Evolutionary conservation across 2,888 invertebrate genomes (phyloP), one percentile per base, ranked within the genome.

Genomic region (Hydropsyche betteni): DNA sequence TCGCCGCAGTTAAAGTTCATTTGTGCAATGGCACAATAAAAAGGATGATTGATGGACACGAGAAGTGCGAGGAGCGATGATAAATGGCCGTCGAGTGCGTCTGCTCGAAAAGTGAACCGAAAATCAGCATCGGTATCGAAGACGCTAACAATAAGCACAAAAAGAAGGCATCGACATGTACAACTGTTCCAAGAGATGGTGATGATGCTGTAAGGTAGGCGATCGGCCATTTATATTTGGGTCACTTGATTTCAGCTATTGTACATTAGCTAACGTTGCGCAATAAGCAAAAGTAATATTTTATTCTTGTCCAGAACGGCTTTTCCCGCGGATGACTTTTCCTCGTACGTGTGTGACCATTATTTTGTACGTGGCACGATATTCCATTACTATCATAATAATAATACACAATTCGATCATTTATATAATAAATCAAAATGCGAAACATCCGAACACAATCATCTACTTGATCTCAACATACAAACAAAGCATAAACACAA

Each of bases 201-300:
- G 64, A 64, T 64, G 64, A 64, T 64, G 64, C 64, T 64, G 36
- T 64, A 64, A 64, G 64, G 64, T 64, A 64, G 64, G 64, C 36
- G 64, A 64, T 64, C 8, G 34, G 34, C 61, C 24, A 61, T 61
- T 61, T 64, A 34, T 36, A 64, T 64, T 36, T 64, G 64, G 64
- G 64, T 64, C 34, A 64, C 64, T 64, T 64, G 64, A 64, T 64
- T 64, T 64, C 36, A 33, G 64, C 64, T 64, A 64, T 64, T 64
- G 64, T 64, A 12, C 64, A 36, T 64, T 64, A 64, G 64, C 64
- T 64, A 64, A 64, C 34, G 36, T 64, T 64, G 64, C 64, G 64
- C 64, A 64, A 64, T 10, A 34, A 24, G 58, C 58, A 58, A 58
- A 58, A 58, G 24, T 16, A 8, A 58, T 8, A 58, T 58, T 16